These are phyloP conservation scores for Centropus bengalensis DNA, from an alignment of 2,113 vertebrate genomes.

Conservation along the genomic window DNA sequence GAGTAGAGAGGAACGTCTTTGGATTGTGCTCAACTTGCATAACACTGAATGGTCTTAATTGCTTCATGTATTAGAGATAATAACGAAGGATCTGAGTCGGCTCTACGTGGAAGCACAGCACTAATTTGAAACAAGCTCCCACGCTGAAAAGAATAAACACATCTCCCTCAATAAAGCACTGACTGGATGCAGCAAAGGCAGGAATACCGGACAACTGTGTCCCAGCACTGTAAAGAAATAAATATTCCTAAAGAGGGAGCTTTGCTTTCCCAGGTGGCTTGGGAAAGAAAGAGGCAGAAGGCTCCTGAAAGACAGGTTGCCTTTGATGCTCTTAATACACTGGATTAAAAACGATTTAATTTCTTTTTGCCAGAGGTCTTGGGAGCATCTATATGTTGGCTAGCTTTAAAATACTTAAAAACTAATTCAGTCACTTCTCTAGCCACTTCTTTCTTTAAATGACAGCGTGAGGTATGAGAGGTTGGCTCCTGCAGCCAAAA, in stretches of 20 bases:
- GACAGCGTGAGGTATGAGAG: background rate
- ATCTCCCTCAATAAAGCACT: background rate
- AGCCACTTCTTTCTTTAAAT: slow-evolving; percentile 23
- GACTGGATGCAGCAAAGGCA: background rate
- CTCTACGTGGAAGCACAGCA: background rate
- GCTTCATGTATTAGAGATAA: background rate
- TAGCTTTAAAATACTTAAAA: slow-evolving; percentile 33
- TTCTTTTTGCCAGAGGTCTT: slow-evolving; percentile 39
- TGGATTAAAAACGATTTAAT: slow-evolving; percentile 1
- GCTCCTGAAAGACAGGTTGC: background rate
- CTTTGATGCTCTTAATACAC: slow-evolving; percentile 26
- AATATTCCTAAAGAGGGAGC: background rate
- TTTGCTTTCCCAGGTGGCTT: background rate
- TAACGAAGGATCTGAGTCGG: background rate
- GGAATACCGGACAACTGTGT: background rate
- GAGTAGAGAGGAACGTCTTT: background rate
- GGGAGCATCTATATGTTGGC: background rate
- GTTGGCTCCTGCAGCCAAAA: slow-evolving; percentile 7
- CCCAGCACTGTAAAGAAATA: background rate
- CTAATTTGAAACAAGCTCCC: background rate
- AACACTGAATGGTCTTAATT: background rate
- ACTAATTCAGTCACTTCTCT: slow-evolving; percentile 14
- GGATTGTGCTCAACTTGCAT: background rate
- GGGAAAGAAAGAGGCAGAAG: background rate
- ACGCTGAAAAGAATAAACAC: background rate